Percentiles rank a stretch among this genome's conserved stretches.
These are phyloP conservation scores for Actinia equina DNA, from an alignment of 64 coral and sea anemone genomes.

Conservation along the genomic window DNA sequence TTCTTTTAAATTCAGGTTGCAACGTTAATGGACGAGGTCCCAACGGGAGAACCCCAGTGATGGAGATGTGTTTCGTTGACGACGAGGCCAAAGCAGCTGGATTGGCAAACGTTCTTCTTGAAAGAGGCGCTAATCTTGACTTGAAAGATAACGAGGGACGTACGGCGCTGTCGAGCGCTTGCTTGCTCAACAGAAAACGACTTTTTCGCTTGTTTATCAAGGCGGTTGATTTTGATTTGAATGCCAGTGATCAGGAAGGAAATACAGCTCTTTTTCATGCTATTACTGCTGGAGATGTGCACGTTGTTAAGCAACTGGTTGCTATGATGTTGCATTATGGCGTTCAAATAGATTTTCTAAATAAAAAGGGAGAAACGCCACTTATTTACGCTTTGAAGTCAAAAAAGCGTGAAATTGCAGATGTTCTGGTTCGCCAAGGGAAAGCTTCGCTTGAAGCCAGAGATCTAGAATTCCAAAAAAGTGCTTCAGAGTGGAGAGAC, in stretches of 20 bases:
- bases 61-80: constrained; percentile 79
- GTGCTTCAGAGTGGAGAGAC: constrained; percentile 58
- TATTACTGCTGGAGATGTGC: constrained; percentile 58
- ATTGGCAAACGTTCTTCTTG: constrained; percentile 62
- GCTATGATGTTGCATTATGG: constrained; percentile 61
- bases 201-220: constrained; percentile 68
- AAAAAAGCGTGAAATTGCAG: constrained; percentile 37
- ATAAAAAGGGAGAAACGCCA: constrained; percentile 68
- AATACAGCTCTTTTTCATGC: constrained; percentile 84
- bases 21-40: constrained; percentile 62
- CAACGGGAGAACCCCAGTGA: constrained; percentile 58
- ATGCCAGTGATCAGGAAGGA: constrained; percentile 47
- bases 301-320: constrained; percentile 64
- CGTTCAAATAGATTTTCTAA: constrained; percentile 64
- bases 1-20: constrained; percentile 63
- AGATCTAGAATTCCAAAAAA: constrained; percentile 48
- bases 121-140: constrained; percentile 59
- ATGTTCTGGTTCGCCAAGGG: constrained; percentile 60
- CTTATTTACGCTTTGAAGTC: constrained; percentile 72
- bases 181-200: constrained; percentile 62
- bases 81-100: constrained; percentile 58
- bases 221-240: constrained; percentile 76
- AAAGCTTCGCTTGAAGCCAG: constrained; percentile 64
- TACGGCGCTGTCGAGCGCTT: constrained; percentile 66
- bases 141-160: constrained; percentile 54